Evolutionary conservation across 2,797 vertebrate genomes (phyloP), one percentile per base, ranked within the genome.

Genomic region (Tachyglossus aculeatus): DNA sequence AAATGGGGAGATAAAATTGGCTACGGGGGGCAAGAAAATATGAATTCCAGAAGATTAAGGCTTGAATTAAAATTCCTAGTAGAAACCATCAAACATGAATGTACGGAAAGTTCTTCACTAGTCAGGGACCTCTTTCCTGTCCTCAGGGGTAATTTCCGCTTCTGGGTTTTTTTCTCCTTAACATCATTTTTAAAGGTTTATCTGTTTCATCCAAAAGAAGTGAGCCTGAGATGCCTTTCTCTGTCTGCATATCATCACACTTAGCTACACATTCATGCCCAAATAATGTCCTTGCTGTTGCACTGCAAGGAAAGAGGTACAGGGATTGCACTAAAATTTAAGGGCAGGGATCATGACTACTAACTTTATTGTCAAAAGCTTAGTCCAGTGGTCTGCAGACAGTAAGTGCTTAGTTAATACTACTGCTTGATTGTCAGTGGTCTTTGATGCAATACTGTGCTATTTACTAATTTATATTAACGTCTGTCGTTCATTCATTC

Each of bases 101-200:
- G 12, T 55, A 24, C 5, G 25, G 38, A 34, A 39, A 33, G 22
- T 48, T 59, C 34, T 66, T 62, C 62, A 22, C 21, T 8, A 5
- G 43, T 14, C 4, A 27, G 14, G 14, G 33, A 41, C 73, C 34
- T 22, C 25, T 9, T 48, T 64, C n/a, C 1, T 5, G 36, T 37
- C 12, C 36, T 24, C 14, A 21, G 18, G 10, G 24, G 15, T 5
- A 27, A 45, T 62, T 25, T 56, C 4, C 67, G 16, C 15, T 62
- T 39, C 33, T 31, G 6, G 12, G 19, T 31, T 39, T 33, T n/a
- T n/a, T 40, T 44, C n/a, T 22, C 45, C 43, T 11, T 24, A 45
- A 15, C 5, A 11, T 52, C 34, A 34, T 45, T 65, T 76, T 65
- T 76, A 61, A 45, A 43, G 44, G 52, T n/a, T n/a, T n/a, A 53